These are phyloP conservation scores for Rhinichthys osculus DNA, from an alignment of 2,797 vertebrate genomes.

Conservation along the genomic window DNA sequence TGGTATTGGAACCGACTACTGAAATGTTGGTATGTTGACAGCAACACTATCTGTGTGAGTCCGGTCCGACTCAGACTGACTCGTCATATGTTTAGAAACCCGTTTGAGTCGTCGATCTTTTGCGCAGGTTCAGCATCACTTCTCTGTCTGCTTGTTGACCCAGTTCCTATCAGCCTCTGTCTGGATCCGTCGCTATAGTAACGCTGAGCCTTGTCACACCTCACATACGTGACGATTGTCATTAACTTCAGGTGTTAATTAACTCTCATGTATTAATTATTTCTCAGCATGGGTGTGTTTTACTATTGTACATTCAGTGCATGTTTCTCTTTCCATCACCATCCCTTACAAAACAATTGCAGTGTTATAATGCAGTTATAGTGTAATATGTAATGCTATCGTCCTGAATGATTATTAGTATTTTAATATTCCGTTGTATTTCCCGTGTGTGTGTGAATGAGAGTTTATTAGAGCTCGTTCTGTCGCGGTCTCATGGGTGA, in stretches of 20 bases:
- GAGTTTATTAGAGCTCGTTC: not conserved
- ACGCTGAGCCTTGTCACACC: slow-evolving; percentile 4
- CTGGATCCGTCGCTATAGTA: slow-evolving; percentile 4
- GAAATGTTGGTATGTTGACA: not conserved
- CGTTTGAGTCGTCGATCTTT: not conserved
- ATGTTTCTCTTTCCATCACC: not conserved
- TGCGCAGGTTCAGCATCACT: not conserved
- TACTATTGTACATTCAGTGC: not conserved
- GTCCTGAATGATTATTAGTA: not conserved
- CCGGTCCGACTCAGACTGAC: not conserved
- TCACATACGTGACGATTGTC: not conserved
- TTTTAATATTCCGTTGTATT: not conserved
- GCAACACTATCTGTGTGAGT: not conserved
- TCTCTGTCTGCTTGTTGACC: not conserved
- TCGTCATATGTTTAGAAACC: not conserved
- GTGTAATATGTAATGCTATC: not conserved
- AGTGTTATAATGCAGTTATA: not conserved
- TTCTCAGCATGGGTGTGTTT: not conserved
- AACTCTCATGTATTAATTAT: not conserved
- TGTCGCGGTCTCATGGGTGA: not conserved
- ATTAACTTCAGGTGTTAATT: slow-evolving; percentile 28
- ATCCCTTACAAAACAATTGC: not conserved
- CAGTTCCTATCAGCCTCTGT: not conserved
- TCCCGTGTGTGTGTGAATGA: not conserved
- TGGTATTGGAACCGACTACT: not conserved